Conservation (phyloP, 2,113 vertebrate species). For the Catagonus wagneri region DNA sequence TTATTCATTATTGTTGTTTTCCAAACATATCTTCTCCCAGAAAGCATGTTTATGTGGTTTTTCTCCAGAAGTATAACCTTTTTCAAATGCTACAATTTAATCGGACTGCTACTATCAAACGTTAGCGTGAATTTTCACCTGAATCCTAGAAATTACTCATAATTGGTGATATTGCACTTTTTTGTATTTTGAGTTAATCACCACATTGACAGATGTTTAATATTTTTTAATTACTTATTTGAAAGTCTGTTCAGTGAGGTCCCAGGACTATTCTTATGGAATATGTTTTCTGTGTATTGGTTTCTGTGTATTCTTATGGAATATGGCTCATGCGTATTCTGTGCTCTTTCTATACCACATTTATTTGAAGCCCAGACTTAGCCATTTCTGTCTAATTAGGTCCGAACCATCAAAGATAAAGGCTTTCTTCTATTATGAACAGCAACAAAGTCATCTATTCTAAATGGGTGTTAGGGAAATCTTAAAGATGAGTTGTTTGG, state of each 20-base stretch:
- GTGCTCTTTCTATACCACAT: background rate
- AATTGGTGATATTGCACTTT: conserved; percentile 40
- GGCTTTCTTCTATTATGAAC: background rate
- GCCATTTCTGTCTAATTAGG: background rate
- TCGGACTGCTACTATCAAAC: conserved; percentile 43
- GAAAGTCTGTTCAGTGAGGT: background rate
- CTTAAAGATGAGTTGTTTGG: conserved; percentile 21
- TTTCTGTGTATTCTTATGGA: too few species aligned
- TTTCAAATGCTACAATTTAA: conserved; percentile 55
- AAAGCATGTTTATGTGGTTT: conserved; percentile 46
- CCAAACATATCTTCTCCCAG: background rate
- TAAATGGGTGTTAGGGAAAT: background rate
- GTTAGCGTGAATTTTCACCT: background rate
- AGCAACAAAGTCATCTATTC: conserved; percentile 36
- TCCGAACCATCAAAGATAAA: background rate
- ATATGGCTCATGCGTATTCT: background rate
- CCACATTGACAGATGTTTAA: background rate
- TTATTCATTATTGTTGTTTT: conserved; percentile 55
- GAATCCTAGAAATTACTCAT: conserved; percentile 44
- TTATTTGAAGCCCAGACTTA: background rate
- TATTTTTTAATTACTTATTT: background rate
- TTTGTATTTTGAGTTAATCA: conserved; percentile 55
- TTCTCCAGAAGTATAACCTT: conserved; percentile 8
- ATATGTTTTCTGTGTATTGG: background rate
- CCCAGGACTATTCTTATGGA: background rate